Conservation (phyloP, 1,140 invertebrate genomes). For the Elysia chlorotica region DNA sequence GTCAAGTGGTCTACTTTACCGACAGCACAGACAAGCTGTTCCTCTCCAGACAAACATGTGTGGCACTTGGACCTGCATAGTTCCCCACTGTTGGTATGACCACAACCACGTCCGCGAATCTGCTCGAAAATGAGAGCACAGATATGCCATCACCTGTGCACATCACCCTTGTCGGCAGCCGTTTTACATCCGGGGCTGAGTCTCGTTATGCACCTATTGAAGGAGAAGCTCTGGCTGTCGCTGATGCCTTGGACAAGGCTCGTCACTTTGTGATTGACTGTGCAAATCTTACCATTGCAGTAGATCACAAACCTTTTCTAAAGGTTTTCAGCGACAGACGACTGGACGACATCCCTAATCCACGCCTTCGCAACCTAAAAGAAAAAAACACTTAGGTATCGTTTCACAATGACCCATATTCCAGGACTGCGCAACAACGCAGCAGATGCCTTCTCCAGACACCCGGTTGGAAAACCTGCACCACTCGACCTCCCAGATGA, state of each 20-base stretch:
- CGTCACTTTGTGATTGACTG: constrained; percentile 35
- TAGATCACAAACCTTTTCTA: constrained; percentile 38
- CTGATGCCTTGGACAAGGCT: constrained; percentile 34
- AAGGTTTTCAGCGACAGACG: constrained; percentile 28
- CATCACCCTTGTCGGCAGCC: no score
- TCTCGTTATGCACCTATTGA: no score
- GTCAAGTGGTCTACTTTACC: no score
- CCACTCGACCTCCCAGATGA: constrained; percentile 20
- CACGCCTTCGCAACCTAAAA: constrained; percentile 28
- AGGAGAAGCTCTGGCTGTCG: constrained; percentile 39
- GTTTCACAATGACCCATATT: constrained; percentile 18
- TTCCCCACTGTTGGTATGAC: no score
- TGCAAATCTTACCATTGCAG: constrained; percentile 28
- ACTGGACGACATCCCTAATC: constrained; percentile 26
- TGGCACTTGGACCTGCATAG: no score
- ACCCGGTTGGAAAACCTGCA: constrained; percentile 24
- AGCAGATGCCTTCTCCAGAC: constrained; percentile 30
- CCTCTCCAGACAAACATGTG: no score
- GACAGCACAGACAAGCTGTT: no score
- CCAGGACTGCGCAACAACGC: constrained; percentile 25
- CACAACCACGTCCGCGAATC: no score
- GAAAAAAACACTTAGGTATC: constrained; percentile 24
- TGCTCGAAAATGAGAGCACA: no score
- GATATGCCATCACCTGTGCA: no score
- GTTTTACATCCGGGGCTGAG: no score